Evolutionary conservation across 2,797 vertebrate species (phyloP), one percentile per base, ranked within the genome.

Genomic region (Diplodus puntazzo): DNA sequence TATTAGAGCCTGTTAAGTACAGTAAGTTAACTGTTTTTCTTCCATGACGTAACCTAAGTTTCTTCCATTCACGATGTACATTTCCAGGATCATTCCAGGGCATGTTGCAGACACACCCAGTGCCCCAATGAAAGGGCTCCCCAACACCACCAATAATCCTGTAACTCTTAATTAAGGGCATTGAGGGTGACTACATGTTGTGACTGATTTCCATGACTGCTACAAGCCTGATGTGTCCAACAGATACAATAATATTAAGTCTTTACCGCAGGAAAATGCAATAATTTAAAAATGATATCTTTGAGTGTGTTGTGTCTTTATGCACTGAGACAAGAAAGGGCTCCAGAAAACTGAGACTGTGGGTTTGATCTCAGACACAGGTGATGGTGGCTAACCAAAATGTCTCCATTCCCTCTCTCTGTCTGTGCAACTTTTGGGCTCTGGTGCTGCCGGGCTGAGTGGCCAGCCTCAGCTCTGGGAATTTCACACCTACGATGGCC

Each of bases 401-500:
- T 73, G 83, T 79, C 63, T 85, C 81, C 66, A 30, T 68, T 69
- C 25, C 62, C 67, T 84, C 69, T 58, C 66, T 80, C 63, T 83
- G 80, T 81, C 77, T 86, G 76, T 62, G 75, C 68, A 80, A 64
- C 81, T 72, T 75, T 52, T 54, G 65, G 79, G 62, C 63, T 88
- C 63, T 71, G 68, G 74, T 85, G 78, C 70, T 86, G 52, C 64
- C 11, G 54, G 80, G 67, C 73, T 77, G 69, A 80, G 75, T 73
- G 66, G 81, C 75, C 70, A 70, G 74, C 53, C 80, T 81, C 62
- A 79, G 58, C 57, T 85, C 62, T 84, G 81, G 83, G 90, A 94
- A 92, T 94, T 92, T 94, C 92, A 87, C 92, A 93, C 89, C 50
- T 89, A 52, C 12, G 17, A 83, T 62, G 69, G 75, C 60, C 63